Evolutionary conservation across 2,797 vertebrate species (phyloP), one percentile per base, ranked within the genome.

Genomic region (Mastacembelus armatus): DNA sequence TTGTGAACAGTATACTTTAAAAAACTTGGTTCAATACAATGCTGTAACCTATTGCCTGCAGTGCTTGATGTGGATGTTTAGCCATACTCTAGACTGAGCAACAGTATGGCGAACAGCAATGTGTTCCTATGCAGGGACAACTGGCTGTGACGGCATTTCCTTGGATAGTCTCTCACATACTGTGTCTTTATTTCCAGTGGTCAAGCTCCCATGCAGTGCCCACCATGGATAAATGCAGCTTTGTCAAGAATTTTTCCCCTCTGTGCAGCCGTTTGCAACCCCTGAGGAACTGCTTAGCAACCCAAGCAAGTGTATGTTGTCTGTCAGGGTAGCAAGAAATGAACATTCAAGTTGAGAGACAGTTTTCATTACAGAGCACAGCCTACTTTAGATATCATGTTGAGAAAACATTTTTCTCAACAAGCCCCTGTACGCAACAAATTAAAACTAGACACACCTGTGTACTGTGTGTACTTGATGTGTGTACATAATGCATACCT

Each of bases 181-280:
- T 89, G 83, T 77, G 88, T 89, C 90, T 92, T 88, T 90, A 82
- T 92, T 93, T 92, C 89, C 90, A 92, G 88, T 33, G 85, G 87
- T 89, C 82, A 80, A 78, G 81, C 85, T 77, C 73, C 74, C 69
- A 74, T 71, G 82, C 85, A 64, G 84, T 47, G 69, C 80, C 84
- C 78, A 73, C 78, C 70, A 56, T 71, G 88, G 82, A 93, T 92
- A 90, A 94, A 93, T 88, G 89, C 91, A 72, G 90, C 92, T 92
- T 92, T 93, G 91, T 92, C 78, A 74, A 61, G 71, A 63, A 69
- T 63, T 90, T 79, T 88, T 80, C 74, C 85, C 74, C 86, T 73
- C 66, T 0, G 72, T 85, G 84, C 88, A 91, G 88, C 87, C 90
- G 92, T 91, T 90, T 71, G 57, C 84, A 81, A 80, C 66, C 85